Percentiles rank a stretch among this genome's conserved stretches.
These are phyloP conservation scores for Rhagonycha fulva DNA, from an alignment of 2,888 invertebrate genomes.

Conservation along the genomic window DNA sequence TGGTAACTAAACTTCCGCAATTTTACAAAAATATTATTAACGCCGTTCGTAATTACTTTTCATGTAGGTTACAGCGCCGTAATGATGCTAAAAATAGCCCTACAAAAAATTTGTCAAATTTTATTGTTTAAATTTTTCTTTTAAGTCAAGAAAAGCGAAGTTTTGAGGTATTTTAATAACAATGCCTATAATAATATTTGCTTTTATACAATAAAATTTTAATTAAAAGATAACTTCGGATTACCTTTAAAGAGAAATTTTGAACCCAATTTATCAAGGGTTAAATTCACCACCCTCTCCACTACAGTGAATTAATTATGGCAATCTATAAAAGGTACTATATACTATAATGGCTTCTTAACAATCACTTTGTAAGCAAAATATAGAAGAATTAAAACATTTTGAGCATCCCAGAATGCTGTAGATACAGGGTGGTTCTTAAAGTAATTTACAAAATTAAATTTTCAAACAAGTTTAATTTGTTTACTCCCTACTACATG, in stretches of 20 bases:
- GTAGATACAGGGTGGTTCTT: not conserved
- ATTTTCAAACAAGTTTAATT: not conserved
- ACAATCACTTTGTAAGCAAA: too few relatives aligned
- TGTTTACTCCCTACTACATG: not conserved
- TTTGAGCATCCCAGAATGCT: not conserved
- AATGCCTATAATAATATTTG: not conserved
- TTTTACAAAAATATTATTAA: slow-evolving; percentile 4
- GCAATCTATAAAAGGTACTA: not conserved
- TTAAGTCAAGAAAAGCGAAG: not conserved
- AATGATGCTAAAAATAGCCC: not conserved
- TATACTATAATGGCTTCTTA: not conserved
- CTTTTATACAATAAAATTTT: not conserved
- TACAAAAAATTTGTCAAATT: not conserved
- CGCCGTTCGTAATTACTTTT: not conserved
- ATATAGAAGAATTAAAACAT: not conserved
- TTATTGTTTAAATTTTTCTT: not conserved
- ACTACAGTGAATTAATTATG: not conserved
- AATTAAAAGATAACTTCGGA: not conserved
- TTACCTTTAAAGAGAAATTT: not conserved
- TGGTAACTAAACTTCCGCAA: slow-evolving; percentile 8
- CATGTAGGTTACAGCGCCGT: not conserved
- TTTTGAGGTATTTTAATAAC: not conserved
- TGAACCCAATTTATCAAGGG: not conserved
- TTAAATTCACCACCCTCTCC: not conserved
- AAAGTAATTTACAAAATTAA: not conserved